Evolutionary conservation across 2,113 vertebrate species (phyloP), one percentile per base, ranked within the genome.

Genomic region (Monarcha castaneiventris): DNA sequence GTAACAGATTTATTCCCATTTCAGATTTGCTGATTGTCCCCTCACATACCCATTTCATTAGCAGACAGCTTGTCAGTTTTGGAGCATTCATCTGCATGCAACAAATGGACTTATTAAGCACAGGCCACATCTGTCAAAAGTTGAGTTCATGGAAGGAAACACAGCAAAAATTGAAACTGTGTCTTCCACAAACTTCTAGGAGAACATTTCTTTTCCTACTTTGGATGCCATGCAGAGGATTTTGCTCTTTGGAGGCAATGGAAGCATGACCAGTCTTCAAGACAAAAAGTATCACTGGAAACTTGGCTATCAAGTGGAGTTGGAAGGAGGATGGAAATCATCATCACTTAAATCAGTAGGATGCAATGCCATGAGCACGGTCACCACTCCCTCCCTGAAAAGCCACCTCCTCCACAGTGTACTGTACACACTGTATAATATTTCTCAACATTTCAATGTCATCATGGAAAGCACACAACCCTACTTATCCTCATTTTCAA

Each of bases 21-120:
- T 71, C 49, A 66, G 19, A 80, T 88, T 41, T 88, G 69, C 39
- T 72, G 75, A 35, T 1, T 51, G 43, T 9, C 41, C 59, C 51
- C 25, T 77, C 1, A 0, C 15, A 4, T 13, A 44, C 2, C 37
- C 44, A 39, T 43, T 74, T 74, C 25, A 55, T 58, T 84, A 72
- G 39, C 0, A 3, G 21, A 19, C 16, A 54, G 18, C 0, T 0
- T 8, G 13, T 39, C 63, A 52, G 10, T 62, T 81, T 71, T 63
- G 16, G 41, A 90, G 25, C 55, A 23, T 73, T 71, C 15, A 66
- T 43, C 46, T 82, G 12, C 26, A 23, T 21, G n/a, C 48, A 83
- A 46, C 41, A 69, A 69, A 81, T 17, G 11, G 37, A 63, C 22
- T 32, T 54, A 64, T 0, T 51, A 21, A 85, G 21, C 48, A 67